phyloP scores from a whole-genome alignment of 2,888 invertebrate genomes.

The Macroteleia sp. region DNA sequence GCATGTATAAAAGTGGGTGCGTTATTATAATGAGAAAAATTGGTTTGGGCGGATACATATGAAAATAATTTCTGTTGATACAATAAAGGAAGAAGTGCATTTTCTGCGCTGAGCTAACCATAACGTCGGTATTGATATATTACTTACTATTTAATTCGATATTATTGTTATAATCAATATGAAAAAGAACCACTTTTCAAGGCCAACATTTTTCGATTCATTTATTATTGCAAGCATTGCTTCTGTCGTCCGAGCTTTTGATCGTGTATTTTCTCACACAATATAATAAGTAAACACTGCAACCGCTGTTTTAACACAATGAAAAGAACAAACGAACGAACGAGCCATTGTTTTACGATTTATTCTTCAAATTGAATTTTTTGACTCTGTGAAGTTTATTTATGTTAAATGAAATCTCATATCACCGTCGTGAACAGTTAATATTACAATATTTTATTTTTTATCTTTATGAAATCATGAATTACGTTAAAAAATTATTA shows the following conservation, averaged over 20 bases:
- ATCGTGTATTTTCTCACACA: neutral
- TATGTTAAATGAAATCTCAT: constrained; percentile 16
- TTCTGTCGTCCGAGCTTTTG: too few species aligned
- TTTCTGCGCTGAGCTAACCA: constrained; percentile 10
- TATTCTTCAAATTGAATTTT: constrained; percentile 34
- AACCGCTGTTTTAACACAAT: neutral
- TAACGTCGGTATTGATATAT: constrained; percentile 18
- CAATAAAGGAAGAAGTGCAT: constrained; percentile 38
- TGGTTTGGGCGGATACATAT: too few species aligned
- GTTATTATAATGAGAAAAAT: constrained; percentile 39
- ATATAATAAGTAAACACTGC: constrained; percentile 23
- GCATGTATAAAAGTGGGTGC: neutral
- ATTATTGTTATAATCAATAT: constrained; percentile 44
- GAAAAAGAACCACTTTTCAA: constrained; percentile 1
- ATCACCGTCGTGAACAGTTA: constrained; percentile 18
- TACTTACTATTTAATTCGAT: constrained; percentile 1
- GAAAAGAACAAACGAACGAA: constrained; percentile 19
- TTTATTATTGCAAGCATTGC: too few species aligned
- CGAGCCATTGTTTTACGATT: constrained; percentile 23
- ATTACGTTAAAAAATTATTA: too few species aligned
- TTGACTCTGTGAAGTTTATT: constrained; percentile 6
- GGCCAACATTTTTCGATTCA: constrained; percentile 4
- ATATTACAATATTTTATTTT: too few species aligned
- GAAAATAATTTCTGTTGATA: constrained; percentile 44
- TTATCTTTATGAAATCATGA: too few species aligned